Conservation (phyloP, 2,113 vertebrate species). For the Echinops telfairi region DNA sequence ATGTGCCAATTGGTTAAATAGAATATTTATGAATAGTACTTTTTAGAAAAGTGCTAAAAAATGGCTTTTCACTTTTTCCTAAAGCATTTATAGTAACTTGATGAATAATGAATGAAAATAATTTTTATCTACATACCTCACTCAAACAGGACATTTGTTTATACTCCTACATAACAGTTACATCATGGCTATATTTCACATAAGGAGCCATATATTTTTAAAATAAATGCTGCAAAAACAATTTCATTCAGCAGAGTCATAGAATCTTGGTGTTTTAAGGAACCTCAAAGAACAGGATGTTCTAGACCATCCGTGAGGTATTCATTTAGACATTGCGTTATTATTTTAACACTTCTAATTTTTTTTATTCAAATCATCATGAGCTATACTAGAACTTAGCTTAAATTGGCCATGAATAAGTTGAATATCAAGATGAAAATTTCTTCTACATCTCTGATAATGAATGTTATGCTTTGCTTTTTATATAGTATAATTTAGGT, state of each 20-base stretch:
- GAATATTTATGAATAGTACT: conserved; percentile 72
- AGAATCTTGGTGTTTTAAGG: conserved; percentile 42
- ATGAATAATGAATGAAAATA: conserved; percentile 75
- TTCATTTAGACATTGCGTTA: neutral
- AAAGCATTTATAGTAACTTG: conserved; percentile 72
- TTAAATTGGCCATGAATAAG: neutral
- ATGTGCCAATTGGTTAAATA: conserved; percentile 47
- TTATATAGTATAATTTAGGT: neutral
- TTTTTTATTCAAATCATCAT: neutral
- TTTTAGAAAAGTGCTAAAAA: conserved; percentile 68
- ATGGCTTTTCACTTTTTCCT: conserved; percentile 60
- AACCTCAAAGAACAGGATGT: neutral
- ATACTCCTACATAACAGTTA: conserved; percentile 18
- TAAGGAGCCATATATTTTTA: conserved; percentile 53
- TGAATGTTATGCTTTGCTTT: conserved; percentile 5
- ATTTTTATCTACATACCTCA: conserved; percentile 54
- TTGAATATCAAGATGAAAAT: neutral
- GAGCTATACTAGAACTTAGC: neutral
- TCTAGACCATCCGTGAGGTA: conserved; percentile 19
- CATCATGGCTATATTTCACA: conserved; percentile 34
- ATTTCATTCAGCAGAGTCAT: neutral
- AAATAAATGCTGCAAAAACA: conserved; percentile 52
- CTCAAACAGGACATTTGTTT: conserved; percentile 63
- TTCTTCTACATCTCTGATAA: neutral
- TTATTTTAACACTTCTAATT: conserved; percentile 2